Percentiles rank a stretch among this genome's conserved stretches.
These are phyloP conservation scores for Ciona savignyi DNA, from an alignment of 23 tunicate species.

Conservation along the genomic window DNA sequence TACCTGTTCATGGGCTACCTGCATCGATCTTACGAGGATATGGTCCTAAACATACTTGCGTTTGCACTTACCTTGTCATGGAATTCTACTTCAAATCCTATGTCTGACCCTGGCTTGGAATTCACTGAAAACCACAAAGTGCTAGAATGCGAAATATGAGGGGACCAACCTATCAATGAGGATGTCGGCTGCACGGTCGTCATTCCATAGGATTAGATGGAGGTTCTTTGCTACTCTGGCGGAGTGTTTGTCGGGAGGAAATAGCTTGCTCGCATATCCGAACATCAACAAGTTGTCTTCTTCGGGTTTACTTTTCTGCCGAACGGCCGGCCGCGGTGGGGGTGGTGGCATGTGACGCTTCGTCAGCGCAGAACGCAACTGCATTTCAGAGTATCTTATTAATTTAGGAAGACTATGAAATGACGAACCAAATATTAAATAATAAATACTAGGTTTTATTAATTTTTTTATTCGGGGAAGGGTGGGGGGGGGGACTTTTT, in stretches of 20 bases:
- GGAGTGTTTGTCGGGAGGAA: slow-evolving; percentile 83
- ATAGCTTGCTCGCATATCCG: slow-evolving; percentile 87
- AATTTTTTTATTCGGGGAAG: no score
- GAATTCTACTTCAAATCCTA: background rate
- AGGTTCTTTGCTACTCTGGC: slow-evolving; percentile 22
- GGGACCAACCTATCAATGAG: slow-evolving; percentile 63
- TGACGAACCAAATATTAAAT: no score
- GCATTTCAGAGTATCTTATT: no score
- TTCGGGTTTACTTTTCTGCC: background rate
- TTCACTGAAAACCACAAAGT: background rate
- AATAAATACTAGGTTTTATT: no score
- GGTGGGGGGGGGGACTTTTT: no score
- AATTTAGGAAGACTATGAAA: no score
- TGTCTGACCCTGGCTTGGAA: background rate
- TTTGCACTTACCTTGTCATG: no score
- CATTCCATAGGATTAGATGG: slow-evolving; percentile 86
- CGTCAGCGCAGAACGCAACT: background rate
- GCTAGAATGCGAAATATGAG: background rate
- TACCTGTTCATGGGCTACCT: no score
- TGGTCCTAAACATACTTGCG: no score
- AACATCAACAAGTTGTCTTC: slow-evolving; percentile 67
- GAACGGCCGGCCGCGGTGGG: background rate
- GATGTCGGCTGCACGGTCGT: slow-evolving; percentile 31
- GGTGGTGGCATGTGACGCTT: background rate
- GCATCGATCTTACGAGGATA: no score